Base-by-base conservation (phyloP, 1,140 invertebrate genomes). In the Drosophila yakuba region DNA sequence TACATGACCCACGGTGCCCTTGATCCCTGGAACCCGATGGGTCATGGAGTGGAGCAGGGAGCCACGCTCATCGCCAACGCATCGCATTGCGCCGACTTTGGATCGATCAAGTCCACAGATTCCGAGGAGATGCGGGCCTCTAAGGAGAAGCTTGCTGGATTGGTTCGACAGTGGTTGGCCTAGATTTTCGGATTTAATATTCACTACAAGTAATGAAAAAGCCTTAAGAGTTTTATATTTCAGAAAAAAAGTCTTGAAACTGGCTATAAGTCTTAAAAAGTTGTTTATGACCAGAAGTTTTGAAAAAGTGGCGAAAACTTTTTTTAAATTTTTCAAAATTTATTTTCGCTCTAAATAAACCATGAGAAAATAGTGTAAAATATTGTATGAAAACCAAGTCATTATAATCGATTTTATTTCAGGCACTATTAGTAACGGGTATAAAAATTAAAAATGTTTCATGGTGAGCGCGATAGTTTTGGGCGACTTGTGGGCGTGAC, bases 21-120 rank as follows among this genome's bases (percentile, higher is more conserved):
- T 5, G 95, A 96, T 85, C 95, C 95, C 1, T 96, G 95, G 95
- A 94, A 94, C 75, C 83, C 93, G 1, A 93, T 95, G 10, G 95
- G 95, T 5, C 93, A 95, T 39, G 85, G 94, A 3, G 82, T 94
- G 10, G 92, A 93, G 52, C 76, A 95, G 8, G 94, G 94, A 35
- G 94, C 94, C 11, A 93, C 94, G 43, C 25, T 92, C 56, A 88
- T 92, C 23, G 58, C 83, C 43, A 41, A 80, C 47, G 68, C 74
- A 44, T 91, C 96, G 0, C 96, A 97, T 85, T 97, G 96, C 90
- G 94, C 94, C 15, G 96, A 97, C 92, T 95, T 97, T 93, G 93
- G 94, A 68, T 93, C 93, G 8, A 93, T 94, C 71, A 61, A 75
- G 5, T 15, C 55, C 0, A 86, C 79, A 3, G 96, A 96, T 73